These are phyloP conservation scores for Brachionus asplanchnoidis DNA, from an alignment of 1,140 invertebrate genomes.

Conservation along the genomic window DNA sequence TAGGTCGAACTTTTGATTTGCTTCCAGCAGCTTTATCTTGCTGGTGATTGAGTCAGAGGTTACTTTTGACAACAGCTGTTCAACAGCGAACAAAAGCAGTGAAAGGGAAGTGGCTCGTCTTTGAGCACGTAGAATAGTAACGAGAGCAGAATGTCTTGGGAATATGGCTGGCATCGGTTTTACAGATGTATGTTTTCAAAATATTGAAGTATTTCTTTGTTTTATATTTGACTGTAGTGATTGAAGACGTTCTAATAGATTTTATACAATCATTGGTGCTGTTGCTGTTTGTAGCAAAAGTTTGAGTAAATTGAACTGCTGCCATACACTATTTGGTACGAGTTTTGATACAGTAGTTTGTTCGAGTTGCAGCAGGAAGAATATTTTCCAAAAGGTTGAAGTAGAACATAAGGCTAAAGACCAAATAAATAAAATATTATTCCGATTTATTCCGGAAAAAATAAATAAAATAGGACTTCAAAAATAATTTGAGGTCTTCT, in stretches of 20 bases:
- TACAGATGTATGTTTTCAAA: constrained; percentile 87
- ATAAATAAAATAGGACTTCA: too few relatives aligned
- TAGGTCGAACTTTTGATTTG: constrained; percentile 81
- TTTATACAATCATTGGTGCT: constrained; percentile 70
- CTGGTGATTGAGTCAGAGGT: constrained; percentile 87
- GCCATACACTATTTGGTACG: background rate
- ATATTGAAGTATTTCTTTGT: constrained; percentile 89
- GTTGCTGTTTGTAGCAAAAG: background rate
- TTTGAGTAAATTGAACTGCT: constrained; percentile 26
- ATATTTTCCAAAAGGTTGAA: too few relatives aligned
- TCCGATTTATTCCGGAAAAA: too few relatives aligned
- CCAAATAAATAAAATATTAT: too few relatives aligned
- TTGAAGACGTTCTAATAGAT: constrained; percentile 85
- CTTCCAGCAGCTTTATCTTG: constrained; percentile 86
- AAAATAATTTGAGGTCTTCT: too few relatives aligned
- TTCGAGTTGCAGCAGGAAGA: background rate
- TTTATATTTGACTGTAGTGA: constrained; percentile 80
- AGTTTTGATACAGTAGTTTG: background rate
- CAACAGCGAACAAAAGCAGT: constrained; percentile 93
- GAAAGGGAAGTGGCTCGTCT: constrained; percentile 91
- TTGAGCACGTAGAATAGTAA: constrained; percentile 87
- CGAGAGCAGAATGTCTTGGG: constrained; percentile 84
- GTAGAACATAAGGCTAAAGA: too few relatives aligned
- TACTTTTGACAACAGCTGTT: constrained; percentile 70
- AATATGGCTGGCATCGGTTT: constrained; percentile 89